Evolutionary conservation across 2,113 vertebrate species (phyloP), one percentile per base, ranked within the genome.

Genomic region (Pachycephala philippinensis): DNA sequence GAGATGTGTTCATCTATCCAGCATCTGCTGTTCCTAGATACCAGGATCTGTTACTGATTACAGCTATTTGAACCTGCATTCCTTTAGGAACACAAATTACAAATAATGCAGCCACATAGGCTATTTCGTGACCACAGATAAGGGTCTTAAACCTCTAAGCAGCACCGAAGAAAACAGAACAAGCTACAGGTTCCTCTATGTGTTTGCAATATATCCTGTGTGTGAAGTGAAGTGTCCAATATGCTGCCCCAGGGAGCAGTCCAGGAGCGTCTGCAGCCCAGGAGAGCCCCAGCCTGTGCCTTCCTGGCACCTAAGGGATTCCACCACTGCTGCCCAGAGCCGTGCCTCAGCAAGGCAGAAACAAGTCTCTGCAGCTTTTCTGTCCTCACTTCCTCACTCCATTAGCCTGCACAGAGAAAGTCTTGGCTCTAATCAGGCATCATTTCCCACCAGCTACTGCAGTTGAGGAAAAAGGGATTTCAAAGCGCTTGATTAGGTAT

Each of bases 101-200:
- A 66, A 45, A 63, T 2, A 0, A 47, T 33, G 15, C 27, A 64
- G 42, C 22, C 3, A 1, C 23, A 11, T 44, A 5, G 4, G 18
- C 15, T 85, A 4, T 75, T 66, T 78, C 19, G 7, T 30, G 23
- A 39, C 21, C 15, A 30, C 8, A 18, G 21, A 15, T 63, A 57
- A 87, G 24, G 28, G 64, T 10, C 27, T 93, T 53, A 74, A 86
- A 78, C 12, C 14, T 50, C 37, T 63, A 35, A 53, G 49, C 13
- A 82, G 22, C 42, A 37, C 22, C 20, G 53, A 79, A 33, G 2
- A 31, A 82, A 79, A 61, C 15, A 69, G 23, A n/a, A 52, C 21
- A 56, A 42, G 31, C 27, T 47, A 11, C 28, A 49, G 35, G 15
- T 27, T 76, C 9, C 15, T 71, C 68, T 15, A 2, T 35, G 18